Evolutionary conservation across 2,113 vertebrate species (phyloP), one percentile per base, ranked within the genome.

Genomic region (Burhinus bistriatus): DNA sequence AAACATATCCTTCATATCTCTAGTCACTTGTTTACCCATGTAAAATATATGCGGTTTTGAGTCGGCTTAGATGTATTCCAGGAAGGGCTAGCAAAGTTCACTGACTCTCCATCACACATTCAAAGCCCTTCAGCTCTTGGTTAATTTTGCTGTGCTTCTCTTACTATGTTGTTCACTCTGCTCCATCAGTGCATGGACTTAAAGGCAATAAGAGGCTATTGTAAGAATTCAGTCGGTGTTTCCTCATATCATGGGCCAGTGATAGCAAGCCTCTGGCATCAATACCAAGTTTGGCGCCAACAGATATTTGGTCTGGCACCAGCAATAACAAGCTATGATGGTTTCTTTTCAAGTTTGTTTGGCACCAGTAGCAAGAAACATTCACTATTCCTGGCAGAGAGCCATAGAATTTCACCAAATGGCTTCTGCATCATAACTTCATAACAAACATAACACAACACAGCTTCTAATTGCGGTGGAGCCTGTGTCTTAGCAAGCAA

Each of bases 191-290:
- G 55, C 83, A 62, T 2, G 21, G 77, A 77, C 58, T 51, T 22
- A 34, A 58, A 93, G 76, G 87, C 73, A 95, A 13, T 58, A 86
- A 89, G 42, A 91, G 29, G 75, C 84, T 69, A 95, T 72, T 87
- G 54, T 79, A 91, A 83, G 70, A 93, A 54, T 90, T 83, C 87
- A 91, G 62, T 27, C 36, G 5, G 54, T 77, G 62, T 87, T 95
- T 95, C 81, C 82, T 96, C 91, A 83, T 94, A 96, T 92, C 92
- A 88, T 2, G 36, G 96, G 93, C 96, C 93, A 96, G 96, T 95
- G 96, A 96, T 66, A 96, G 96, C 96, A 97, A 95, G 96, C 87
- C 93, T 88, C 93, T 96, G 96, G 96, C 96, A 96, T 45, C 96
- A 97, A 96, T 96, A 97, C 75, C 82, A 80, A 58, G 62, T 70